Base-by-base conservation (phyloP, 2,888 invertebrate genomes). In the Azorinus chamasolen region DNA sequence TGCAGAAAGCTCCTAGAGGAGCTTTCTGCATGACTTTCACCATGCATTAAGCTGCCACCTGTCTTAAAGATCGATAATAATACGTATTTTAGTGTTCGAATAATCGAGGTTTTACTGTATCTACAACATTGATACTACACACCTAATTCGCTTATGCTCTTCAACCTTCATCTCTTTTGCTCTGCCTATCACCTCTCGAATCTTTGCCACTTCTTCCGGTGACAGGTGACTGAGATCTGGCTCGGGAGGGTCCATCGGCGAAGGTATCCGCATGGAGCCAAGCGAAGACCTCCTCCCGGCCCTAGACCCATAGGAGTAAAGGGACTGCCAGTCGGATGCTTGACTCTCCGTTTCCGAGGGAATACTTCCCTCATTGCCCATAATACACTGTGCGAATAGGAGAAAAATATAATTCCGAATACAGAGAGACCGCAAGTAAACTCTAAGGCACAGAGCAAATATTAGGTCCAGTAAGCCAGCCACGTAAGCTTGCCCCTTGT, bases 171-270 rank as follows among this genome's bases (percentile, higher is more conserved):
- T 80, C 79, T 94, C 93, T 86, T 95, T 94, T 48, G 95, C 95
- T 85, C 95, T 93, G 53, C 94, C 94, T 94, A 95, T 95, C n/a
- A 95, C 95, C 76, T 94, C 94, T 83, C 94, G 94, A 61, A 95
- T 95, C 90, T 95, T 94, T 68, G 94, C 93, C 58, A 95, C 92
- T 88, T 95, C 95, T 83, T 95, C 95, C 59, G 94, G 94, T 65
- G 95, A 94, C 83, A 95, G 91, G 88, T 95, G 94, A 79, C 94
- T 95, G 73, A 95, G 91, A 84, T 95, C 95, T 63, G 94, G 93
- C 69, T 94, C 94, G 6, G 94, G 94, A 22, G 91, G 88, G 24
- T 90, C 92, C 62, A 90, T 88, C 12, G 92, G 91, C 4, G 91
- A 88, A 3, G 88, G 87, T 18, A 89, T 87, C 61, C 88, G 77